phyloP scores from a whole-genome alignment of 2,888 invertebrate genomes.

The Ecdyonurus torrentis region DNA sequence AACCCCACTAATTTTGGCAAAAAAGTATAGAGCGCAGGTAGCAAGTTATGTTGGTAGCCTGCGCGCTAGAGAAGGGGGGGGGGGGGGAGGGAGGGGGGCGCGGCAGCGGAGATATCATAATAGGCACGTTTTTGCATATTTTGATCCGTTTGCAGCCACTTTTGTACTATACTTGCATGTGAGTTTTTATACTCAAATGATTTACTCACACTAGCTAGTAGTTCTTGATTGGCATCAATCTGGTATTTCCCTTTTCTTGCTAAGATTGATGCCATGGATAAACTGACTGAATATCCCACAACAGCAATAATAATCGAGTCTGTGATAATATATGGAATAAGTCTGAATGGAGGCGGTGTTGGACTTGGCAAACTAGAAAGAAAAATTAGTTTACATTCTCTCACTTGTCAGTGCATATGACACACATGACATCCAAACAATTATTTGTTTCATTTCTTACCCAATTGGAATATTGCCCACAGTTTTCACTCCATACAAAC shows the following conservation, averaged over 20 bases:
- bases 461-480: conserved; percentile 71
- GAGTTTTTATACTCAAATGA: neutral
- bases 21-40: too few relatives aligned
- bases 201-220: conserved; percentile 43
- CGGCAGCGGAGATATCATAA: too few relatives aligned
- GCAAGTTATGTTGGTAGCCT: too few relatives aligned
- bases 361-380: conserved; percentile 41
- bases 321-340: conserved; percentile 35
- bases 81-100: too few relatives aligned
- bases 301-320: conserved; percentile 49
- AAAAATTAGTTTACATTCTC: conserved; percentile 5
- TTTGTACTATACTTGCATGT: too few relatives aligned
- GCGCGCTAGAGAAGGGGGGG: too few relatives aligned
- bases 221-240: conserved; percentile 54
- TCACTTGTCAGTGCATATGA: neutral
- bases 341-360: conserved; percentile 34
- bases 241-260: conserved; percentile 52
- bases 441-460: conserved; percentile 31
- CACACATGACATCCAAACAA: neutral
- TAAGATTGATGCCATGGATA: conserved; percentile 59
- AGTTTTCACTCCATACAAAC: conserved; percentile 39
- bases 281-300: conserved; percentile 52
- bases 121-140: too few relatives aligned
- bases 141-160: too few relatives aligned
- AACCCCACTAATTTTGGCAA: too few relatives aligned